Evolutionary conservation across 2,797 vertebrate species (phyloP).

Genomic region (Sphenopsis melanotis): DNA sequence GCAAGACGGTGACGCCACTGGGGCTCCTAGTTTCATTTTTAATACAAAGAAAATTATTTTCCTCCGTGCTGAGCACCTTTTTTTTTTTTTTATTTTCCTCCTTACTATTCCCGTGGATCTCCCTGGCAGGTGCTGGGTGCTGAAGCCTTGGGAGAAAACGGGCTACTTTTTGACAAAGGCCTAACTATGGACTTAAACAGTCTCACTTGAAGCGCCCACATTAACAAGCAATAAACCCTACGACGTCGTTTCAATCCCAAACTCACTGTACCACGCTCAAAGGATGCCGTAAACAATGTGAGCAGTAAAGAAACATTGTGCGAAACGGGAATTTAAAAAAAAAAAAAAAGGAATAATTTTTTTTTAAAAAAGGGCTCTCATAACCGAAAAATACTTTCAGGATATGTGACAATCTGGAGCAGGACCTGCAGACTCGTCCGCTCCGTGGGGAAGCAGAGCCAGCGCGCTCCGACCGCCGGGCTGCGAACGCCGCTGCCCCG

Average conservation of each 20-base stretch:
- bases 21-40: neutral
- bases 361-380: neutral
- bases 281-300: neutral
- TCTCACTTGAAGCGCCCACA: neutral
- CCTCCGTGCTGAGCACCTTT: neutral
- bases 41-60: neutral
- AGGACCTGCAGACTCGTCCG: neutral
- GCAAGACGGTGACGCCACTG: neutral
- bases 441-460: neutral
- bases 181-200: neutral
- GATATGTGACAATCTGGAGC: neutral
- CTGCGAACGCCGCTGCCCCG: neutral
- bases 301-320: neutral
- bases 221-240: neutral
- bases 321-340: rapidly evolving
- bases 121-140: neutral
- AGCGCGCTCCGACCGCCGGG: neutral
- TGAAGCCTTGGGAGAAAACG: neutral
- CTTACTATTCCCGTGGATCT: neutral
- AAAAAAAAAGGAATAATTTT: neutral
- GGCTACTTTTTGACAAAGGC: neutral
- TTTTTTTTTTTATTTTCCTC: neutral
- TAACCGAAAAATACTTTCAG: neutral
- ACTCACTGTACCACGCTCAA: neutral
- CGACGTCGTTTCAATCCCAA: neutral